Evolutionary conservation across 2,888 invertebrate genomes (phyloP).

Genomic region (Caenorhabditis sp.): DNA sequence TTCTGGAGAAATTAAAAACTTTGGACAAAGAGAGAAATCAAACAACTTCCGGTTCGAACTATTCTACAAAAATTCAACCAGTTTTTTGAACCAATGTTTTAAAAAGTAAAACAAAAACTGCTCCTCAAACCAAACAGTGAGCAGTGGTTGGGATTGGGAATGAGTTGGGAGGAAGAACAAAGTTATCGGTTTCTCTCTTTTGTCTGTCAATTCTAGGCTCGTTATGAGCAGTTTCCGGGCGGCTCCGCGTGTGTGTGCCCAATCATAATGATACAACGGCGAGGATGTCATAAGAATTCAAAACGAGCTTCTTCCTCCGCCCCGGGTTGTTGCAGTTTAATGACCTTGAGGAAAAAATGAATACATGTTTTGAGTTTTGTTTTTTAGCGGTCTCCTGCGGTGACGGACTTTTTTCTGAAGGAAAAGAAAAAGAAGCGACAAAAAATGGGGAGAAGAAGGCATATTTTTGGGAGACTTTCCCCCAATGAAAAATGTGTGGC

Average conservation of each 20-base stretch:
- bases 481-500: slow-evolving; percentile 38
- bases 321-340: slow-evolving; percentile 47
- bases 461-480: slow-evolving; percentile 34
- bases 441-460: slow-evolving; percentile 22
- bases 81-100: slow-evolving; percentile 4
- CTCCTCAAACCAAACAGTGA: slow-evolving; percentile 19
- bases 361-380: slow-evolving; percentile 53
- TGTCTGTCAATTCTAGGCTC: slow-evolving; percentile 32
- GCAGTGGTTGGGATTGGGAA: neutral
- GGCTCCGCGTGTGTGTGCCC: slow-evolving; percentile 32
- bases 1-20: neutral
- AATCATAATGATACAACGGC: slow-evolving; percentile 63
- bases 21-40: neutral
- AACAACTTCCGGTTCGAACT: slow-evolving; percentile 16
- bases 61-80: neutral
- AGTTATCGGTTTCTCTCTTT: slow-evolving; percentile 41
- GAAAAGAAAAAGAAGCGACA: slow-evolving; percentile 8
- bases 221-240: slow-evolving; percentile 61
- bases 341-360: slow-evolving; percentile 52
- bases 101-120: neutral
- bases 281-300: slow-evolving; percentile 65
- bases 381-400: slow-evolving; percentile 16
- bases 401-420: slow-evolving; percentile 28
- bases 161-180: slow-evolving; percentile 43
- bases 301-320: slow-evolving; percentile 57